A percentile compares a stretch with the other conserved stretches of the same genome.
Conservation (phyloP, 2,888 invertebrate species). For the Drosophila picticornis region DNA sequence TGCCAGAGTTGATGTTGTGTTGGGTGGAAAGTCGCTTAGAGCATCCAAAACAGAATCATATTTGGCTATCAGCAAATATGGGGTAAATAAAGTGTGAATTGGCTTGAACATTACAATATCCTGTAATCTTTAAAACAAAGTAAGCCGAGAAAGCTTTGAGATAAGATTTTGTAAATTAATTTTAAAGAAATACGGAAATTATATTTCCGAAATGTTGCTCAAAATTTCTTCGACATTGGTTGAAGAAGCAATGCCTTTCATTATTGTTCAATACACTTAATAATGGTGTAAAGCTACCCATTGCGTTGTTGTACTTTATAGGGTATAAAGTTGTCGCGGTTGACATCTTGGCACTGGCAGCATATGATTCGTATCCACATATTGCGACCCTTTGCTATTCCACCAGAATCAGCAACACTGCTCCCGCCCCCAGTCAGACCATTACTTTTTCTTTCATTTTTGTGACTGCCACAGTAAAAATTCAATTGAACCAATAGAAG, state of each 20-base stretch:
- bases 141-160: neutral
- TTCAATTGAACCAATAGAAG: conserved; percentile 67
- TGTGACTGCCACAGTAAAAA: conserved; percentile 58
- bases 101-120: neutral
- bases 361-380: conserved; percentile 50
- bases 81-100: neutral
- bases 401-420: neutral
- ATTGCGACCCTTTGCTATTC: conserved; percentile 36
- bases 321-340: conserved; percentile 31
- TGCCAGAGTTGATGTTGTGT: conserved; percentile 18
- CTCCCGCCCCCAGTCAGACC: neutral
- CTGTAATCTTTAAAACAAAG: neutral
- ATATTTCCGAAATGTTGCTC: neutral
- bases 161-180: neutral
- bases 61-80: conserved; percentile 4
- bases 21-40: conserved; percentile 18
- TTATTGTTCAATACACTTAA: neutral
- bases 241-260: neutral
- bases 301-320: neutral
- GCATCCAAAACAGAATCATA: conserved; percentile 3
- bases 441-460: conserved; percentile 20
- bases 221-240: neutral
- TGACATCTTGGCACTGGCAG: conserved; percentile 45
- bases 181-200: neutral
- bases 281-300: neutral